Evolutionary conservation across 2,888 invertebrate genomes (phyloP).

Genomic region (Coronaproctus castanopsis): DNA sequence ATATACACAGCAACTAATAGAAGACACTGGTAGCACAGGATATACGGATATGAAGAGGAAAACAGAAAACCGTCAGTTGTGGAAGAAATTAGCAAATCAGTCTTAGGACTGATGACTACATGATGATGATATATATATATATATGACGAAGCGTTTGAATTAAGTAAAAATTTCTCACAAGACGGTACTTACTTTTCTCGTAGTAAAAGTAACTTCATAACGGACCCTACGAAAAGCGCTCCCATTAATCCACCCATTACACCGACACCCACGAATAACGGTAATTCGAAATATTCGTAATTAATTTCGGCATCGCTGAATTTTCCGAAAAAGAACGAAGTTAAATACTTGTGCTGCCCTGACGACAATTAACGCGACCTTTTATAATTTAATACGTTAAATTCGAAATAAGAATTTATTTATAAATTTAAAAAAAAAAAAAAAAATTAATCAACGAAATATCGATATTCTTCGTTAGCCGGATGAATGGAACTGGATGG

Average conservation of each 20-base stretch:
- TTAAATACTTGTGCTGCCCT: slow-evolving; percentile 2
- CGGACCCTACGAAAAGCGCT: slow-evolving; percentile 31
- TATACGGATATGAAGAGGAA: too few relatives aligned
- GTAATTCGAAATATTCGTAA: slow-evolving; percentile 27
- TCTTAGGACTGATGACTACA: too few relatives aligned
- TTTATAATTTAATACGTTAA: neutral
- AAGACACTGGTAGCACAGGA: too few relatives aligned
- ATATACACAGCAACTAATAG: too few relatives aligned
- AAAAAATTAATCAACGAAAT: too few relatives aligned
- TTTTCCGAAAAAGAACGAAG: slow-evolving; percentile 21
- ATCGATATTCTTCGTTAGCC: too few relatives aligned
- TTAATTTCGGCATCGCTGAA: slow-evolving; percentile 22
- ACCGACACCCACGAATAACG: slow-evolving; percentile 36
- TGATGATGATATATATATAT: too few relatives aligned
- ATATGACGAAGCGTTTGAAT: too few relatives aligned
- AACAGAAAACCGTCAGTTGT: too few relatives aligned
- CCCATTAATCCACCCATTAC: slow-evolving; percentile 36
- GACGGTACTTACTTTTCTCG: slow-evolving; percentile 20
- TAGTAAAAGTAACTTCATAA: slow-evolving; percentile 20
- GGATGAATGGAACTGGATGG: too few relatives aligned
- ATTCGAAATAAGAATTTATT: neutral
- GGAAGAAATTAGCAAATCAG: too few relatives aligned
- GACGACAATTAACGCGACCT: neutral
- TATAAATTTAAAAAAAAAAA: neutral
- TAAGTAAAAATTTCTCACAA: too few relatives aligned